Percentiles rank a stretch among this genome's conserved stretches.
phyloP scores from a whole-genome alignment of 1,140 invertebrate species.

The Lasaia peninsularis region DNA sequence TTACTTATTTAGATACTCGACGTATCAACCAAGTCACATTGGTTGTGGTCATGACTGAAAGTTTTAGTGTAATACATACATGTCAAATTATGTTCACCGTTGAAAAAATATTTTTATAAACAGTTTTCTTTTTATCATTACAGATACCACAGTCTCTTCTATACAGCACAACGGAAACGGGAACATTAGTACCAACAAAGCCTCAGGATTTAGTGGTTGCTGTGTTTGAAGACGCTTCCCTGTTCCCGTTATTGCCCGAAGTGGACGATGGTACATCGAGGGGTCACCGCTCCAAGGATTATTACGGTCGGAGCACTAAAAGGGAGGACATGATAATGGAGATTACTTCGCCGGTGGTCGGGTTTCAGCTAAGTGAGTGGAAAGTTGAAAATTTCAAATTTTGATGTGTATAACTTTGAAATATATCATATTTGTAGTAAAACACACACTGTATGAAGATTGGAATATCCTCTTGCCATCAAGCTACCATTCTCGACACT shows the following conservation, averaged over 20 bases:
- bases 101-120: too few relatives aligned
- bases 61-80: too few relatives aligned
- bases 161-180: conserved; percentile 58
- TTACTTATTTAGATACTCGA: too few relatives aligned
- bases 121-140: conserved; percentile 41
- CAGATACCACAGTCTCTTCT: conserved; percentile 83
- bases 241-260: conserved; percentile 79
- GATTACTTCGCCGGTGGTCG: conserved; percentile 61
- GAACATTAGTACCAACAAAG: conserved; percentile 35
- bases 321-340: conserved; percentile 66
- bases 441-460: too few relatives aligned
- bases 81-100: too few relatives aligned
- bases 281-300: conserved; percentile 54
- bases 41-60: too few relatives aligned
- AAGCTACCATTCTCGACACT: background rate
- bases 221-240: conserved; percentile 82
- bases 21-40: too few relatives aligned
- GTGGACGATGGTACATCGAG: conserved; percentile 31
- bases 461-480: background rate
- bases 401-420: too few relatives aligned
- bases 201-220: conserved; percentile 82
- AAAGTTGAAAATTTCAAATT: too few relatives aligned
- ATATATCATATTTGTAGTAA: too few relatives aligned
- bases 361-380: conserved; percentile 54
- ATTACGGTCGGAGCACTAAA: conserved; percentile 61